Percentiles rank a stretch among this genome's conserved stretches.
These are phyloP conservation scores for Panonychus citri DNA, from an alignment of 1,140 invertebrate genomes.

Conservation along the genomic window DNA sequence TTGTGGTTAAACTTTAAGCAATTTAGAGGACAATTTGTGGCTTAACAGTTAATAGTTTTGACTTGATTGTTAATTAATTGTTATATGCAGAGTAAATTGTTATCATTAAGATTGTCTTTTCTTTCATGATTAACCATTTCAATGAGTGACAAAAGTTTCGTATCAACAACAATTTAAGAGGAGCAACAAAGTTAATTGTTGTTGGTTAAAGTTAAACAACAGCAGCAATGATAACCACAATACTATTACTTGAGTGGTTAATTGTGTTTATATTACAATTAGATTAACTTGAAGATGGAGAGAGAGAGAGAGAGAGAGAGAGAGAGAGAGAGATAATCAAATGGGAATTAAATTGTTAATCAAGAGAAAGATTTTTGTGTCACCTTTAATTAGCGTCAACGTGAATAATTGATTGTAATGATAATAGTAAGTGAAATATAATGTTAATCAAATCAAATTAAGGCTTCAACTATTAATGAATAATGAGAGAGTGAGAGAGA, in stretches of 20 bases:
- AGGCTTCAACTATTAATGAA: background rate
- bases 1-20: no score
- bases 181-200: background rate
- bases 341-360: no score
- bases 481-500: background rate
- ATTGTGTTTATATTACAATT: background rate
- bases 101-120: background rate
- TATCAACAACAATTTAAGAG: no score
- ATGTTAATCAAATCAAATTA: background rate
- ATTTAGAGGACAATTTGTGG: no score
- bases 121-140: background rate
- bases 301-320: background rate
- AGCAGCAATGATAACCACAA: background rate
- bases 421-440: background rate
- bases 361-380: background rate
- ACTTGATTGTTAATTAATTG: no score
- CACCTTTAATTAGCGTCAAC: background rate
- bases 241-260: background rate
- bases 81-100: no score
- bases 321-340: background rate
- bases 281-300: background rate
- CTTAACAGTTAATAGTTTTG: no score
- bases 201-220: background rate
- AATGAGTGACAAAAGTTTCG: no score
- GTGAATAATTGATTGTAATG: background rate